phyloP scores from a whole-genome alignment of 1,140 invertebrate species.

The Cydia amplana region DNA sequence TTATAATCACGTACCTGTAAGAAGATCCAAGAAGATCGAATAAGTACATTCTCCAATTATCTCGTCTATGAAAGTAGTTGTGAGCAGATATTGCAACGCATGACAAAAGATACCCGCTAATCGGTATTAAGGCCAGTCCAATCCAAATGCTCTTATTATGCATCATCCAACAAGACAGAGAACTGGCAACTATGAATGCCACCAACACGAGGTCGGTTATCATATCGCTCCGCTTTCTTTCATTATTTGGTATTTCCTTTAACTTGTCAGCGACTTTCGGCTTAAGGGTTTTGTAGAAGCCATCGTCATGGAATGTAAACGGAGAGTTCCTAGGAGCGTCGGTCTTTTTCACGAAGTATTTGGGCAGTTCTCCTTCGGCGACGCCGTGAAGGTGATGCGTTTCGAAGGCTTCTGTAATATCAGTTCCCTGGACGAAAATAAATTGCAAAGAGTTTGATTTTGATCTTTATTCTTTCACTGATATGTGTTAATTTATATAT shows the following conservation, averaged over 20 bases:
- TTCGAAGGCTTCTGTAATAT: slow-evolving; percentile 89
- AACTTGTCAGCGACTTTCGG: slow-evolving; percentile 79
- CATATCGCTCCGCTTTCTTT: slow-evolving; percentile 71
- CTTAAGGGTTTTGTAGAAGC: slow-evolving; percentile 86
- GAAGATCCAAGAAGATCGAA: slow-evolving; percentile 86
- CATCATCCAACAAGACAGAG: slow-evolving; percentile 76
- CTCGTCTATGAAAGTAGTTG: slow-evolving; percentile 90
- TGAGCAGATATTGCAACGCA: slow-evolving; percentile 83
- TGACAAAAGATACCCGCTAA: slow-evolving; percentile 78
- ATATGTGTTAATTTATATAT: no score
- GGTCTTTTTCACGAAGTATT: slow-evolving; percentile 83
- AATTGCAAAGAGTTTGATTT: no score
- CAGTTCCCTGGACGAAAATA: slow-evolving; percentile 80
- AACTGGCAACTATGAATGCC: slow-evolving; percentile 75
- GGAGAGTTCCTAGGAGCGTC: slow-evolving; percentile 80
- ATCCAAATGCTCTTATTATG: slow-evolving; percentile 61
- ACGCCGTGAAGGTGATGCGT: slow-evolving; percentile 81
- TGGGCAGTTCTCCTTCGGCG: slow-evolving; percentile 81
- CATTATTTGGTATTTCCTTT: slow-evolving; percentile 56
- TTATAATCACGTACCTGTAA: slow-evolving; percentile 74
- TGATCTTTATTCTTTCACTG: no score
- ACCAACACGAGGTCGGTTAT: slow-evolving; percentile 80
- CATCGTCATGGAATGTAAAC: slow-evolving; percentile 84
- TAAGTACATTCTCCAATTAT: slow-evolving; percentile 91
- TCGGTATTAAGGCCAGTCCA: slow-evolving; percentile 49